A percentile compares a stretch with the other conserved stretches of the same genome.
Evolutionary conservation across 2,888 invertebrate genomes (phyloP).

Genomic region (Ormyrus nitidulus): DNA sequence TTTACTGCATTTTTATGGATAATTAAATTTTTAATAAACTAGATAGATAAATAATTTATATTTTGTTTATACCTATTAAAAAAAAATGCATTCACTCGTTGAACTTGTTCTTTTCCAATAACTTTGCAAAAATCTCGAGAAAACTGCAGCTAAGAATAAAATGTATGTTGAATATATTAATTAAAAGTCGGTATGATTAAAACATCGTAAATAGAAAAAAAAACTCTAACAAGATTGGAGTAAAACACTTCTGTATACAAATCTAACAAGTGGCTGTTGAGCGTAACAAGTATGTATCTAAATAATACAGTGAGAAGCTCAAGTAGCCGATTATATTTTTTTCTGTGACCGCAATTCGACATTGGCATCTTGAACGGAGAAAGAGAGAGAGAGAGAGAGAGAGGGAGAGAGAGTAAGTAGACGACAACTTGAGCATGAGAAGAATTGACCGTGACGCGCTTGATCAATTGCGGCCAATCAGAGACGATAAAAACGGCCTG

Average conservation of each 20-base stretch:
- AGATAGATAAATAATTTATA: not conserved
- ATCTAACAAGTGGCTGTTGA: no score
- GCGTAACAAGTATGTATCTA: no score
- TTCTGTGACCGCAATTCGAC: conserved; percentile 52
- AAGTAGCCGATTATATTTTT: not conserved
- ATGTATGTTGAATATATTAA: not conserved
- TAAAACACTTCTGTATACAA: not conserved
- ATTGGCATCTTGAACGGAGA: conserved; percentile 42
- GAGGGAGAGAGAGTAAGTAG: conserved; percentile 4
- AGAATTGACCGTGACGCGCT: conserved; percentile 62
- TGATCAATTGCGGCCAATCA: conserved; percentile 70
- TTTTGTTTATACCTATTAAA: not conserved
- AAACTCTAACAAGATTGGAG: not conserved
- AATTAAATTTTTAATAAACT: not conserved
- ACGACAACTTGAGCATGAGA: conserved; percentile 39
- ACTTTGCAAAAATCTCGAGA: no score
- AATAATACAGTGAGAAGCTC: no score
- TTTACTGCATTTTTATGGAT: not conserved
- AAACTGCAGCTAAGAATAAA: no score
- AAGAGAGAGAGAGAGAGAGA: not conserved
- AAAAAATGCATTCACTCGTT: not conserved
- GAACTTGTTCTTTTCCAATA: no score
- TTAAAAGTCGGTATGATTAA: not conserved
- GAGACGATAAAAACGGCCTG: conserved; percentile 64
- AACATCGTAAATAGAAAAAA: no score